phyloP scores from a whole-genome alignment of 2,797 vertebrate genomes.

The Alfaro cultratus region DNA sequence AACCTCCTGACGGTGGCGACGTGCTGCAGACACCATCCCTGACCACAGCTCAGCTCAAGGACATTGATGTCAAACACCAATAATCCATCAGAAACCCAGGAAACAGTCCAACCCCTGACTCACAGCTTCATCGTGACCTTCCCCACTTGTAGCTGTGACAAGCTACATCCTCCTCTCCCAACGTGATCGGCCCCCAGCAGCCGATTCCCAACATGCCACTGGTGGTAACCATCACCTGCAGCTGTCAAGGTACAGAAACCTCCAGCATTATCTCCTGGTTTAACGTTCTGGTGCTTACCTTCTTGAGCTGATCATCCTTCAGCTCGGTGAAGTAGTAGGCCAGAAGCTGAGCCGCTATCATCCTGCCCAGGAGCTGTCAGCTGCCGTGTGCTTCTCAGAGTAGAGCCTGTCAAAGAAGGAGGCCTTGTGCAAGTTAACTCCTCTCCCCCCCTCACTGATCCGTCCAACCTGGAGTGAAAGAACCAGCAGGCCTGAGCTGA shows the following conservation, averaged over 20 bases:
- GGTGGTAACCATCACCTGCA: slow-evolving; percentile 7
- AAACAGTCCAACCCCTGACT: background rate
- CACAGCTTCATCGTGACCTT: slow-evolving; percentile 21
- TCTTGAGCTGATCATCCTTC: slow-evolving; percentile 98
- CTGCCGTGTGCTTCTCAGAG: slow-evolving; percentile 24
- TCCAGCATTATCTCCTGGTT: background rate
- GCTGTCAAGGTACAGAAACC: slow-evolving; percentile 1
- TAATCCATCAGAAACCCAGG: background rate
- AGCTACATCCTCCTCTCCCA: slow-evolving; percentile 34
- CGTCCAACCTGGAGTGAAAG: slow-evolving; percentile 25
- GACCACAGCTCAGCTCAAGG: slow-evolving; percentile 62
- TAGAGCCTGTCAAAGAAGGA: slow-evolving; percentile 13
- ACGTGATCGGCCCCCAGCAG: slow-evolving; percentile 25
- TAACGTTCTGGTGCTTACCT: slow-evolving; percentile 81
- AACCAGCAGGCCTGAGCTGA: slow-evolving; percentile 33
- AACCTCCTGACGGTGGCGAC: slow-evolving; percentile 30
- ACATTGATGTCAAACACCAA: slow-evolving; percentile 39
- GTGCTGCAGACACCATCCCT: slow-evolving; percentile 23
- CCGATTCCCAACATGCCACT: slow-evolving; percentile 19
- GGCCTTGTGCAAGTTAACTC: slow-evolving; percentile 18
- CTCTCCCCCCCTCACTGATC: slow-evolving; percentile 37
- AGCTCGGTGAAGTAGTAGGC: slow-evolving; percentile 98
- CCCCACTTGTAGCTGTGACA: slow-evolving; percentile 7
- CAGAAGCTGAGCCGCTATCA: slow-evolving; percentile 98
- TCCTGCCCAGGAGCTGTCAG: slow-evolving; percentile 77